Percentiles rank a stretch among this genome's conserved stretches.
These are phyloP conservation scores for Ormia ochracea DNA, from an alignment of 2,888 invertebrate genomes.

Conservation along the genomic window DNA sequence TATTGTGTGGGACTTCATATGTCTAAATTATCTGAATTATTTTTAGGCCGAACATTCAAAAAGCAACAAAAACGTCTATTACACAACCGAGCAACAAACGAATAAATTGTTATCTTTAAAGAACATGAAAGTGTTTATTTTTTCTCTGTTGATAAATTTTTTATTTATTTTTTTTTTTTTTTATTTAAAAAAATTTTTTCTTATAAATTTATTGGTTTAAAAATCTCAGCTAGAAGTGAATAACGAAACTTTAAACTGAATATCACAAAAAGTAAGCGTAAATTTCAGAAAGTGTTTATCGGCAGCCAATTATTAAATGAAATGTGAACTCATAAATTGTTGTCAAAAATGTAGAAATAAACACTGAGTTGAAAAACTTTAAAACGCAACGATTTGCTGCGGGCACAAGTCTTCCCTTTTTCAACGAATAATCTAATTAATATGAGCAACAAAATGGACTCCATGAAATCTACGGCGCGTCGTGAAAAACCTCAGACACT, in stretches of 20 bases:
- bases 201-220: no score
- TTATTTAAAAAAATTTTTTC: no score
- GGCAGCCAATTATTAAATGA: constrained; percentile 64
- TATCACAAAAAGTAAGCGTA: background rate
- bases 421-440: background rate
- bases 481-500: constrained; percentile 73
- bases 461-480: constrained; percentile 64
- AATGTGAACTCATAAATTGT: background rate
- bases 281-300: constrained; percentile 60
- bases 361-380: background rate
- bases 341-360: constrained; percentile 4
- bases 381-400: background rate
- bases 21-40: no score
- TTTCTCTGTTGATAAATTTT: no score
- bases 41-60: no score
- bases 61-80: no score
- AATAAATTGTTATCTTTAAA: no score
- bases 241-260: background rate
- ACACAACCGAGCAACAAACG: no score
- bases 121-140: no score
- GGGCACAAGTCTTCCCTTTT: constrained; percentile 27
- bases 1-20: no score
- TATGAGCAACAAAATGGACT: constrained; percentile 71
- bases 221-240: background rate
- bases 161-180: no score